Base-by-base conservation (phyloP, 1,140 invertebrate genomes). In the Magallana ariakensis region DNA sequence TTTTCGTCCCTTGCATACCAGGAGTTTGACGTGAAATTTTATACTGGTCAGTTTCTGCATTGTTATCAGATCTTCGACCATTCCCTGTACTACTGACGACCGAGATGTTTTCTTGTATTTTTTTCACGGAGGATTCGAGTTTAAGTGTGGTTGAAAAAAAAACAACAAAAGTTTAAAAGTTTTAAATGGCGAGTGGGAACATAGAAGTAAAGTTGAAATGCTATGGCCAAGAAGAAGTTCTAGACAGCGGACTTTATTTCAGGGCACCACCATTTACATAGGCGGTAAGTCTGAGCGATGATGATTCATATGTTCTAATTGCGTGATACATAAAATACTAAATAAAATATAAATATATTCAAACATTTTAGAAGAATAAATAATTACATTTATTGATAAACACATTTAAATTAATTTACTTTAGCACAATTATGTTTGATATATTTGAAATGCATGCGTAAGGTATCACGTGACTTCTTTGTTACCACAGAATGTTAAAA, bases 131-230 rank as follows among this genome's bases (percentile, higher is more conserved):
- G n/a, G 58, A 60, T 60, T 13, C 58, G n/a, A 60, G 58, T n/a
- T 60, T 60, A 11, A 60, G 11, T 60, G 58, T 60, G 5, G 7
- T 60, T 60, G 58, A n/a, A n/a, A n/a, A 8, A 60, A 10, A 60
- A 60, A 60, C 58, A 60, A 60, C 58, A 60, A 60, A 60, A 60
- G 58, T 60, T 60, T 60, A 11, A 60, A 60, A 60, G 58, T 8
- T 8, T 16, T 60, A 7, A 60, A 60, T 60, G 58, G n/a, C 7
- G 58, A 60, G 10, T 60, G 58, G 58, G 58, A 60, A 11, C 58
- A 13, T 16, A 60, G 58, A n/a, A n/a, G 6, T 16, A 60, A 60
- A 60, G 58, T 60, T 5, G 58, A 60, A n/a, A 13, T 60, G 58
- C n/a, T 60, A 13, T 60, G 58, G 58, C 58, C 10, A 60, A n/a